Percentiles rank a stretch among this genome's conserved stretches.
phyloP scores from a whole-genome alignment of 2,113 vertebrate genomes.

The Ameiurus melas region DNA sequence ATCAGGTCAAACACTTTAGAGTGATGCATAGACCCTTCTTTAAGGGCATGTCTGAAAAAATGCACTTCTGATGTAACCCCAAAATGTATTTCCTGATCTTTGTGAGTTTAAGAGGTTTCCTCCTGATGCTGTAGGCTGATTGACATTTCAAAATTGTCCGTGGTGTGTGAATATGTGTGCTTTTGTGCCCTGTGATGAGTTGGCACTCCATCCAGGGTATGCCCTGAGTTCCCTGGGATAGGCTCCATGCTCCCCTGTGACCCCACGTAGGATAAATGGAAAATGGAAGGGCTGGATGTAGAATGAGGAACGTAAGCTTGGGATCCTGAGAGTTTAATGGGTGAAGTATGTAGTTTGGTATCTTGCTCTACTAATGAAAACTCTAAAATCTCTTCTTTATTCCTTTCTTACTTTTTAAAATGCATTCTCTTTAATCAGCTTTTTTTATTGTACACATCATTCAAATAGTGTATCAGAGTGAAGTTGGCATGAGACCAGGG shows the following conservation, averaged over 20 bases:
- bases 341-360: not conserved
- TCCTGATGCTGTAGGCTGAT: too few relatives aligned
- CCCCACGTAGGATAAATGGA: too few relatives aligned
- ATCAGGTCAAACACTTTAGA: slow-evolving; percentile 16
- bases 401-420: not conserved
- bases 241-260: too few relatives aligned
- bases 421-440: not conserved
- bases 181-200: too few relatives aligned
- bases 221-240: too few relatives aligned
- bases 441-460: not conserved
- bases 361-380: not conserved
- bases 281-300: not conserved
- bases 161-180: too few relatives aligned
- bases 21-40: not conserved
- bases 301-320: not conserved
- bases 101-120: too few relatives aligned
- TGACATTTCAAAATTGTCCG: too few relatives aligned
- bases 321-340: not conserved
- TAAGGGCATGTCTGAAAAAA: slow-evolving; percentile 26
- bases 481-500: slow-evolving; percentile 9
- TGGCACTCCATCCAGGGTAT: too few relatives aligned
- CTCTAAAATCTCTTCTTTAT: slow-evolving; percentile 1
- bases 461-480: slow-evolving; percentile 22
- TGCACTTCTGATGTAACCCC: not conserved
- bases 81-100: not conserved